A percentile compares a stretch with the other conserved stretches of the same genome.
Conservation (phyloP, 2,797 vertebrate species). For the Sardinella longiceps region DNA sequence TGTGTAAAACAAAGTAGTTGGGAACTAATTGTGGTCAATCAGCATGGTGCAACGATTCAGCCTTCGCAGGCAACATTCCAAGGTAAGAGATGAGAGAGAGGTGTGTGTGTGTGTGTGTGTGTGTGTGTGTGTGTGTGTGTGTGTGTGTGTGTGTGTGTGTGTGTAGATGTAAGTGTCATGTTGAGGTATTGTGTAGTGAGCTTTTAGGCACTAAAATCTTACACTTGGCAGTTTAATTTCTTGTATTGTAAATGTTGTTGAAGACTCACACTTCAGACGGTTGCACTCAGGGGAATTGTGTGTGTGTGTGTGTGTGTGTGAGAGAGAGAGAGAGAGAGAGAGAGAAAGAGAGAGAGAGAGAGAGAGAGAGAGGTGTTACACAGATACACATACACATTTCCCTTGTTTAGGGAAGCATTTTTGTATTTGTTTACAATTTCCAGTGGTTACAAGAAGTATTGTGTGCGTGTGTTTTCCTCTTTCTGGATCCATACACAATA, state of each 20-base stretch:
- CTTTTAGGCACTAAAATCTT: no score
- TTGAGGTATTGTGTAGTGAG: neutral
- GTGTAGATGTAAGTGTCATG: neutral
- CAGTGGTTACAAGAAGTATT: neutral
- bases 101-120: neutral
- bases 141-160: slow-evolving; percentile 9
- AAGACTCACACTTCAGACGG: neutral
- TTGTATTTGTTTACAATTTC: neutral
- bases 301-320: slow-evolving; percentile 13
- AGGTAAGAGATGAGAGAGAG: slow-evolving; percentile 78
- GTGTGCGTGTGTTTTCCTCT: neutral
- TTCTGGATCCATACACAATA: neutral
- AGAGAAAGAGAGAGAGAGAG: no score
- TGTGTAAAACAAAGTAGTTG: slow-evolving; percentile 34
- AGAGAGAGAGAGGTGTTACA: no score
- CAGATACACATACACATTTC: neutral
- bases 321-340: no score
- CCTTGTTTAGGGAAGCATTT: neutral
- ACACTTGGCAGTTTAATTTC: neutral
- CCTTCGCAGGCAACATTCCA: slow-evolving; percentile 90
- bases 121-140: neutral
- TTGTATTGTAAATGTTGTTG: no score
- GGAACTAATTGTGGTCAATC: slow-evolving; percentile 48
- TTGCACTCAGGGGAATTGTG: neutral
- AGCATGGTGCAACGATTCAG: slow-evolving; percentile 95